These are phyloP conservation scores for Xylocopa sonorina DNA, from an alignment of 1,140 invertebrate genomes.

Conservation along the genomic window DNA sequence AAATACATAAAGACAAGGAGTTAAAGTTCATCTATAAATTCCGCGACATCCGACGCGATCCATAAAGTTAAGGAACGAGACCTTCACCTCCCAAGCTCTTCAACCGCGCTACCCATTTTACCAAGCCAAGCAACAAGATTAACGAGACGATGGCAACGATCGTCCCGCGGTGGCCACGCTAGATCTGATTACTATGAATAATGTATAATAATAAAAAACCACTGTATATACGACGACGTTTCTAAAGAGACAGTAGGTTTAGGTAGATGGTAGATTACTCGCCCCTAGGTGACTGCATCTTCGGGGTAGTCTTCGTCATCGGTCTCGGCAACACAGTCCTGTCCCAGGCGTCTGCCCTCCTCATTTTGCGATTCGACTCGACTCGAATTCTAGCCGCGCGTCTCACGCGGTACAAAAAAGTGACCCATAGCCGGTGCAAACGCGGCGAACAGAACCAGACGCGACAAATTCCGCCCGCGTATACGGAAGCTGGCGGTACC, in stretches of 20 bases:
- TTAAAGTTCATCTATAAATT: too few relatives aligned
- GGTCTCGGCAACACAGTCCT: constrained; percentile 73
- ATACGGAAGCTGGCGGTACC: neutral
- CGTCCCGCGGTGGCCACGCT: constrained; percentile 60
- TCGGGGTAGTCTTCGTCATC: constrained; percentile 77
- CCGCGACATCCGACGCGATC: too few relatives aligned
- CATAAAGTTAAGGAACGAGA: too few relatives aligned
- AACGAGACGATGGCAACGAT: constrained; percentile 9
- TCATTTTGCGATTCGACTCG: constrained; percentile 70
- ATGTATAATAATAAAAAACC: constrained; percentile 72
- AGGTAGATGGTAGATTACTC: constrained; percentile 82
- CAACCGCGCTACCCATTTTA: too few relatives aligned
- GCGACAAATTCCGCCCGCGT: neutral
- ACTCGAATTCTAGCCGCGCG: constrained; percentile 54
- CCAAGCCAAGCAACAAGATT: too few relatives aligned
- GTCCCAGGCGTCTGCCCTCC: constrained; percentile 70
- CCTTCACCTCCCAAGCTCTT: too few relatives aligned
- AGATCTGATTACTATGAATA: constrained; percentile 69
- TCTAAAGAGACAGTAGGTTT: constrained; percentile 80
- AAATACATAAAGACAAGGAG: too few relatives aligned
- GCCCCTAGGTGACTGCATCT: constrained; percentile 80
- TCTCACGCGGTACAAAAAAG: constrained; percentile 30
- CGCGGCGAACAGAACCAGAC: neutral
- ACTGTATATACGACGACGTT: constrained; percentile 77
- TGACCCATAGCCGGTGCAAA: constrained; percentile 66